phyloP scores from a whole-genome alignment of 1,140 invertebrate species.

The Myzus persicae region DNA sequence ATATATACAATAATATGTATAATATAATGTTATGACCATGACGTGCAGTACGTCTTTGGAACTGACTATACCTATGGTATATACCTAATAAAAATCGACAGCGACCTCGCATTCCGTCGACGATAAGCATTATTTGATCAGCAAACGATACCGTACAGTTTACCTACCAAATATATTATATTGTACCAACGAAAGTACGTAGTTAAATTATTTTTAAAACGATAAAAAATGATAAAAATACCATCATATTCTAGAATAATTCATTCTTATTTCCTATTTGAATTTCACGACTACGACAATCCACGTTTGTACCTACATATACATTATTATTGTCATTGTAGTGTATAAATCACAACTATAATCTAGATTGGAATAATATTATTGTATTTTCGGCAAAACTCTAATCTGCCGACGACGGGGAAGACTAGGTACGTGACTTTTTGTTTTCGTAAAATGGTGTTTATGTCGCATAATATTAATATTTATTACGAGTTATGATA shows the following conservation, averaged over 20 bases:
- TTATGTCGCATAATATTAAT: background rate
- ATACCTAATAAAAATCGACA: too few species aligned
- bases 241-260: background rate
- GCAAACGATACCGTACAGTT: background rate
- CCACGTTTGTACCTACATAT: background rate
- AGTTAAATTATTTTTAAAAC: background rate
- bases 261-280: background rate
- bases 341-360: background rate
- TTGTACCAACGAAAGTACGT: background rate
- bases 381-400: background rate
- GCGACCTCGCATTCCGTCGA: slow-evolving; percentile 31
- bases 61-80: background rate
- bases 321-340: background rate
- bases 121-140: background rate
- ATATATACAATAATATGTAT: background rate
- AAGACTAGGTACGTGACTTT: background rate
- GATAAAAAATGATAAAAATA: background rate
- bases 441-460: background rate
- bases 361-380: slow-evolving; percentile 11
- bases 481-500: background rate
- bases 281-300: background rate
- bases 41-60: background rate
- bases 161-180: background rate
- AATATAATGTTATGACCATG: background rate
- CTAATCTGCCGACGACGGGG: background rate